Conservation (phyloP, 2,888 invertebrate species). For the Nemurella pictetii region DNA sequence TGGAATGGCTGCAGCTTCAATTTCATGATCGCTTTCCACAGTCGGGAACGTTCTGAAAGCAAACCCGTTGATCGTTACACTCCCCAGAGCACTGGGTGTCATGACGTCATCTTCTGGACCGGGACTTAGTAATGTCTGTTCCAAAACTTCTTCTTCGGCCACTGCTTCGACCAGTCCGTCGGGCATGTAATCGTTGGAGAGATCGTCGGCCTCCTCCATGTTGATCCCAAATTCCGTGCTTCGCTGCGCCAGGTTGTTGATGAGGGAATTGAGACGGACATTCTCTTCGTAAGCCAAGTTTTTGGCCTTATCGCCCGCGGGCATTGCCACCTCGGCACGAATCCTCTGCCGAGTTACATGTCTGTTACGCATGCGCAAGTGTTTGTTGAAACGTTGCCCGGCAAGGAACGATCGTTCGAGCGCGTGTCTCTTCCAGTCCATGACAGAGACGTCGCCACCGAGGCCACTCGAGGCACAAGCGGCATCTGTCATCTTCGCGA, state of each 20-base stretch:
- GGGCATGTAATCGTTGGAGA: not conserved
- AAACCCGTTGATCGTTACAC: conserved; percentile 42
- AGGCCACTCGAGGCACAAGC: too few species aligned
- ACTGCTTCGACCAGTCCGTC: not conserved
- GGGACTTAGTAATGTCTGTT: not conserved
- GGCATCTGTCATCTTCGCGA: too few species aligned
- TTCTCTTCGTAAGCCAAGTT: not conserved
- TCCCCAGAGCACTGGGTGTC: not conserved
- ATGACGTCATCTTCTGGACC: not conserved
- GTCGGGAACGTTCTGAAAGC: conserved; percentile 39
- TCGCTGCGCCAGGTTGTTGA: not conserved
- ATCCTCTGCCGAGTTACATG: not conserved
- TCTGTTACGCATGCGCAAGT: not conserved
- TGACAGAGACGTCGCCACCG: too few species aligned
- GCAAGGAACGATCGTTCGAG: not conserved
- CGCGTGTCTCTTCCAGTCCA: not conserved
- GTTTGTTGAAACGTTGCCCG: not conserved
- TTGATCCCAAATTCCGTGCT: not conserved
- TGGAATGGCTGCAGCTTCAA: too few species aligned
- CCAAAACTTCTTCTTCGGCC: not conserved
- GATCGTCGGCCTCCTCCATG: not conserved
- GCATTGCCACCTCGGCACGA: not conserved
- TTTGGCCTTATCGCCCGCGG: not conserved
- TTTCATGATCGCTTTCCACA: not conserved
- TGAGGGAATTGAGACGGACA: not conserved